Conservation (phyloP, 35 echinoderm and acorn worm genomes). For the Heliocidaris tuberculata region DNA sequence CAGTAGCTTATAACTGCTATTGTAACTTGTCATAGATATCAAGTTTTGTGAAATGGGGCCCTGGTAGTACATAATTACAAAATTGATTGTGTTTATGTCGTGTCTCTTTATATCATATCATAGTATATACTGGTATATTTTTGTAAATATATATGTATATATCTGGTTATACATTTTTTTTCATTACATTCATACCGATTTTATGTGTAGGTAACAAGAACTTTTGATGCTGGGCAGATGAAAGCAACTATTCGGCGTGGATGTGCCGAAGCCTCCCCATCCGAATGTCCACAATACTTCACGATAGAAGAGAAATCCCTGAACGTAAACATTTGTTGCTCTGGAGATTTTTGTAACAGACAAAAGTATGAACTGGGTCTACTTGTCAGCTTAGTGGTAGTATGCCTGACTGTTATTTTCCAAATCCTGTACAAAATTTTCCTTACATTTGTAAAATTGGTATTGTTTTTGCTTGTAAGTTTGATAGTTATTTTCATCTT, state of each 20-base stretch:
- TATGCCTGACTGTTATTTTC: background rate
- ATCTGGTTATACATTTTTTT: no score
- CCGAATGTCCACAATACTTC: background rate
- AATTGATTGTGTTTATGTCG: no score
- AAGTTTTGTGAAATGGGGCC: no score
- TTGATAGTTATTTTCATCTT: background rate
- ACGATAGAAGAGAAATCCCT: background rate
- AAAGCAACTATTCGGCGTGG: background rate
- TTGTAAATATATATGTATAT: no score
- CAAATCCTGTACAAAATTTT: background rate
- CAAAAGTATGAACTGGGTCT: background rate
- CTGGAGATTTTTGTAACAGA: background rate
- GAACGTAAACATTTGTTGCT: background rate
- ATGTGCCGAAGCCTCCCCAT: background rate
- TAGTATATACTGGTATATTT: no score
- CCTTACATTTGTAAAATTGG: background rate
- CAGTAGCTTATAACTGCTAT: no score
- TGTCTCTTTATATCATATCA: no score
- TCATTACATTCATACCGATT: background rate
- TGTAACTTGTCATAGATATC: no score
- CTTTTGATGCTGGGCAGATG: background rate
- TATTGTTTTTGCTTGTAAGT: background rate
- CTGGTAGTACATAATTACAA: no score
- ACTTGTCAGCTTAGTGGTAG: background rate
- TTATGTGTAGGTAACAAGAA: background rate